Percentiles rank a stretch among this genome's conserved stretches.
phyloP scores from a whole-genome alignment of 2,797 vertebrate species.

The Urophycis tenuis region DNA sequence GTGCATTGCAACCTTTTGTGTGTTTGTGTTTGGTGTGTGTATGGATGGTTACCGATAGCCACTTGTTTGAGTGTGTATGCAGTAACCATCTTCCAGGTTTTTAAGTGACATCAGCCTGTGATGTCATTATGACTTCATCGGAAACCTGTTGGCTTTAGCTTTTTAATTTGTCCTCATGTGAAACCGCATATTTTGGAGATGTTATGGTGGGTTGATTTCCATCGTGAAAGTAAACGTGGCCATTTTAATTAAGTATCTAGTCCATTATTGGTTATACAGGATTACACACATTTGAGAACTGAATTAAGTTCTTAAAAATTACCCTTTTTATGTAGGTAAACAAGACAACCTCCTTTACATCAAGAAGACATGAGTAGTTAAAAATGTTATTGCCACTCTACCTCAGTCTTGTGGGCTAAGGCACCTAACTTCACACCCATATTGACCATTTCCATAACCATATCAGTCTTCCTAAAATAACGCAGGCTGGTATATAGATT shows the following conservation, averaged over 20 bases:
- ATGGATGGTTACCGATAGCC: not conserved
- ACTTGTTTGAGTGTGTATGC: not conserved
- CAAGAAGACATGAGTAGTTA: constrained; percentile 7
- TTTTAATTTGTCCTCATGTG: not conserved
- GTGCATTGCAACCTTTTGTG: not conserved
- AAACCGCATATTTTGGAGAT: not conserved
- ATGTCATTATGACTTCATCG: not conserved
- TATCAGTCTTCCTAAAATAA: constrained; percentile 4
- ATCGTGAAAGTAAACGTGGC: not conserved
- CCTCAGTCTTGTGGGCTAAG: constrained; percentile 38
- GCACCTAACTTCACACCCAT: not conserved
- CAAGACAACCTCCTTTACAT: not conserved
- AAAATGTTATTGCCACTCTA: constrained; percentile 36
- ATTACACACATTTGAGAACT: not conserved
- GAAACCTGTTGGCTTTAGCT: not conserved
- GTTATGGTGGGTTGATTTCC: not conserved
- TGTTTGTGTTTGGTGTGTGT: not conserved
- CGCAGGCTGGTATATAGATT: not conserved
- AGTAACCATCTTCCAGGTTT: not conserved
- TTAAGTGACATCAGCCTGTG: not conserved
- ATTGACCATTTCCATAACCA: not conserved
- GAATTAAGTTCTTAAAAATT: not conserved
- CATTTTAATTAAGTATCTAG: not conserved
- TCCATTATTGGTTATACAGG: not conserved
- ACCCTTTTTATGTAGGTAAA: not conserved